phyloP scores from a whole-genome alignment of 2,797 vertebrate species.

The Labeo calbasu region DNA sequence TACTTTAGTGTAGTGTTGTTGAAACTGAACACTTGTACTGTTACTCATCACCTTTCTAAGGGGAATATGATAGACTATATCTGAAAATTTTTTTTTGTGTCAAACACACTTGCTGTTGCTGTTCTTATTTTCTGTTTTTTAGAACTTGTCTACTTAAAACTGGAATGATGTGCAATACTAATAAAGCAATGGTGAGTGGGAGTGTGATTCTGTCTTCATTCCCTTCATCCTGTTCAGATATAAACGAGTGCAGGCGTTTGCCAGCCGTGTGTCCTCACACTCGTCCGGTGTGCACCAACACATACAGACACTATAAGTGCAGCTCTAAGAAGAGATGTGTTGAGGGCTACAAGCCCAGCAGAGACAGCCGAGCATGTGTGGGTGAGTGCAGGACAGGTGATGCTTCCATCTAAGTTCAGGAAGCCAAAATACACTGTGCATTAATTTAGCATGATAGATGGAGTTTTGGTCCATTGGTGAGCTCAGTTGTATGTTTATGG shows the following conservation, averaged over 20 bases:
- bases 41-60: not conserved
- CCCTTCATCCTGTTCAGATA: not conserved
- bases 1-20: not conserved
- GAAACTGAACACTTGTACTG: not conserved
- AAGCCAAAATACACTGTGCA: not conserved
- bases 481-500: no score
- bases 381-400: slow-evolving; percentile 2
- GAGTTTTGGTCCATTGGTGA: no score
- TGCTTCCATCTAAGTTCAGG: no score
- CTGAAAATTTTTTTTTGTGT: not conserved
- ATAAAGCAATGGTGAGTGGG: slow-evolving; percentile 71
- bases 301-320: slow-evolving; percentile 74
- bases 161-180: slow-evolving; percentile 64
- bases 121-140: not conserved
- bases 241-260: not conserved
- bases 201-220: not conserved
- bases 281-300: slow-evolving; percentile 78
- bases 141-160: not conserved
- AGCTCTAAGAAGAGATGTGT: not conserved
- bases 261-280: slow-evolving; percentile 75
- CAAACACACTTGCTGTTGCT: no score
- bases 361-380: not conserved
- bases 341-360: not conserved
- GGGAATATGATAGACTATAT: not conserved
- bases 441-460: not conserved